A percentile compares a stretch with the other conserved stretches of the same genome.
These are phyloP conservation scores for Elachura formosa DNA, from an alignment of 2,113 vertebrate species.

Conservation along the genomic window DNA sequence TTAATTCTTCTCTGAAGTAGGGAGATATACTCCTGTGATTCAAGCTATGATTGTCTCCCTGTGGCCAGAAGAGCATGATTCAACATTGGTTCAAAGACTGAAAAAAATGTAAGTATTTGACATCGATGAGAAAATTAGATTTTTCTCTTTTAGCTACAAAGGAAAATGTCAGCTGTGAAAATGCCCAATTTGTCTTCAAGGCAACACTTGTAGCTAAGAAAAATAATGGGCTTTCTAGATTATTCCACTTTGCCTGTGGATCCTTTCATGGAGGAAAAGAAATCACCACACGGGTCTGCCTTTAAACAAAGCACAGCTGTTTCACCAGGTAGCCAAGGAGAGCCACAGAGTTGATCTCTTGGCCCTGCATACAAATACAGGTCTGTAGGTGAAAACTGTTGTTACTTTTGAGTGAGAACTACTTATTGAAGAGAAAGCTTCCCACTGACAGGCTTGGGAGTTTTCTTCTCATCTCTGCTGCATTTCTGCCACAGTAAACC, in stretches of 20 bases:
- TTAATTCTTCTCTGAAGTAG: not conserved
- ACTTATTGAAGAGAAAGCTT: not conserved
- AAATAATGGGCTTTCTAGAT: not conserved
- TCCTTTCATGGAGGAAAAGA: not conserved
- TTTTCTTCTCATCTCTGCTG: not conserved
- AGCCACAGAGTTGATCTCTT: not conserved
- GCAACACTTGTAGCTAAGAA: not conserved
- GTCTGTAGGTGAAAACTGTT: not conserved
- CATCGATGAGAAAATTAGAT: not conserved
- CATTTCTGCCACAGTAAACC: not conserved
- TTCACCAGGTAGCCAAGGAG: not conserved
- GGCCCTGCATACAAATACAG: accelerated
- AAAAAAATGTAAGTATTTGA: not conserved
- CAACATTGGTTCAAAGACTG: not conserved
- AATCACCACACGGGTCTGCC: not conserved
- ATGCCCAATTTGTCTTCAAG: not conserved
- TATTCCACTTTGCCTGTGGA: not conserved
- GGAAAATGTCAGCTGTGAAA: not conserved
- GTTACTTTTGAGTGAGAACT: not conserved
- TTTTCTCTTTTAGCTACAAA: not conserved
- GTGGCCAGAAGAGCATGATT: not conserved
- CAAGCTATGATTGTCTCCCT: not conserved
- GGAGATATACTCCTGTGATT: not conserved
- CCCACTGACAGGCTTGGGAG: not conserved
- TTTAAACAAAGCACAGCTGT: not conserved